Evolutionary conservation across 1,140 invertebrate genomes (phyloP).

Genomic region (Macrostomum lignano): DNA sequence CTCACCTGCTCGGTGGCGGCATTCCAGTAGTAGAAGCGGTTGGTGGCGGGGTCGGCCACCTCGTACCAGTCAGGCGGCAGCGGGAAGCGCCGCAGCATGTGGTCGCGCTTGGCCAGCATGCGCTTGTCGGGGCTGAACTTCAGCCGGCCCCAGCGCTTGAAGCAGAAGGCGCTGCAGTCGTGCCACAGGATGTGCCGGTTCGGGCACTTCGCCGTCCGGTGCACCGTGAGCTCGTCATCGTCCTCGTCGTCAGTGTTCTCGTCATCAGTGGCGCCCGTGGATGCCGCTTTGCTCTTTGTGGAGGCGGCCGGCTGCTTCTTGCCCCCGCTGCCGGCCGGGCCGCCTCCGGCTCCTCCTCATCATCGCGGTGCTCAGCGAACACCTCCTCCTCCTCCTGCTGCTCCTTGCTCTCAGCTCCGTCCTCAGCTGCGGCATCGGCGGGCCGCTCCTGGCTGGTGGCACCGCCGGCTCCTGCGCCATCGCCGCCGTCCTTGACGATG

Average conservation of each 20-base stretch:
- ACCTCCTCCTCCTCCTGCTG: slow-evolving; percentile 33
- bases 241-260: too few relatives aligned
- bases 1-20: slow-evolving; percentile 54
- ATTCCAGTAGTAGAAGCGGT: slow-evolving; percentile 78
- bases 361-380: slow-evolving; percentile 24
- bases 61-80: slow-evolving; percentile 68
- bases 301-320: too few relatives aligned
- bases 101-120: slow-evolving; percentile 13
- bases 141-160: slow-evolving; percentile 51
- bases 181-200: slow-evolving; percentile 86
- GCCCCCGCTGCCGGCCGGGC: too few relatives aligned
- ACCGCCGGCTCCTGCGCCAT: too few relatives aligned
- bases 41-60: slow-evolving; percentile 59
- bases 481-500: too few relatives aligned
- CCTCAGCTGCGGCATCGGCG: too few relatives aligned
- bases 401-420: too few relatives aligned
- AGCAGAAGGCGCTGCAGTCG: slow-evolving; percentile 59
- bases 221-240: too few relatives aligned
- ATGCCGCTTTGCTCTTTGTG: too few relatives aligned
- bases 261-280: too few relatives aligned
- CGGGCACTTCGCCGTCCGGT: slow-evolving; percentile 43
- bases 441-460: too few relatives aligned
- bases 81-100: slow-evolving; percentile 56
- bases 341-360: too few relatives aligned
- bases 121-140: slow-evolving; percentile 24